These are phyloP conservation scores for Rhinophrynus dorsalis DNA, from an alignment of 2,797 vertebrate species.

Conservation along the genomic window DNA sequence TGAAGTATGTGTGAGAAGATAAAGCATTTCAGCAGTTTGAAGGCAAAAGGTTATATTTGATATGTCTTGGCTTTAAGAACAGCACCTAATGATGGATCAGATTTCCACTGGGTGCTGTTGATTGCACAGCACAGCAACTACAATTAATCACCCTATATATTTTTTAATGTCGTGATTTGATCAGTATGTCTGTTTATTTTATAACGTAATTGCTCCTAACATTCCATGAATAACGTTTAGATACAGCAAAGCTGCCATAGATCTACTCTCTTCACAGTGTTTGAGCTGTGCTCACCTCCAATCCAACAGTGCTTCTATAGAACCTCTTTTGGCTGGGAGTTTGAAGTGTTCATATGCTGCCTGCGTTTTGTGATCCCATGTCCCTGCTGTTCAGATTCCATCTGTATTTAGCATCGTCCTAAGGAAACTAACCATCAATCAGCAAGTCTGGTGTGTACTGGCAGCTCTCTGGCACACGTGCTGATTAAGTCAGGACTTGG, in stretches of 20 bases:
- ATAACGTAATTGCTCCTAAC: too few species aligned
- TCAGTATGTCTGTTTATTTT: too few species aligned
- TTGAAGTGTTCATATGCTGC: conserved; percentile 10
- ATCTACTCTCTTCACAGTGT: not conserved
- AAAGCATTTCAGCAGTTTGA: conserved; percentile 5
- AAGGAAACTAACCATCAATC: conserved; percentile 63
- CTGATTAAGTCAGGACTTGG: conserved; percentile 53
- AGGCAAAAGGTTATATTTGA: not conserved
- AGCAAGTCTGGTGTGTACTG: conserved; percentile 47
- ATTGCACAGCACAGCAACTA: too few species aligned
- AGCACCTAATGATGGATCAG: not conserved
- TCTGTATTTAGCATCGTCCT: conserved; percentile 59
- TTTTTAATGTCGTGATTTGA: too few species aligned
- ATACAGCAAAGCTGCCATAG: too few species aligned
- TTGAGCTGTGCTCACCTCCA: not conserved
- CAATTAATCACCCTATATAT: too few species aligned
- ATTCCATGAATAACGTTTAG: too few species aligned
- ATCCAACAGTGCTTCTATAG: conserved; percentile 9
- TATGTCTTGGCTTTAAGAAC: not conserved
- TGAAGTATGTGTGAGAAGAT: not conserved
- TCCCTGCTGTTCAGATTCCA: conserved; percentile 49
- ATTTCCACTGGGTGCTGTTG: not conserved
- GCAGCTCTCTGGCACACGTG: conserved; percentile 54
- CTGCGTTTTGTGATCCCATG: conserved; percentile 6
- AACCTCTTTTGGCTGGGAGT: conserved; percentile 1